Percentiles rank a stretch among this genome's conserved stretches.
Evolutionary conservation across 2,888 invertebrate genomes (phyloP).

Genomic region (Philaethria dido): DNA sequence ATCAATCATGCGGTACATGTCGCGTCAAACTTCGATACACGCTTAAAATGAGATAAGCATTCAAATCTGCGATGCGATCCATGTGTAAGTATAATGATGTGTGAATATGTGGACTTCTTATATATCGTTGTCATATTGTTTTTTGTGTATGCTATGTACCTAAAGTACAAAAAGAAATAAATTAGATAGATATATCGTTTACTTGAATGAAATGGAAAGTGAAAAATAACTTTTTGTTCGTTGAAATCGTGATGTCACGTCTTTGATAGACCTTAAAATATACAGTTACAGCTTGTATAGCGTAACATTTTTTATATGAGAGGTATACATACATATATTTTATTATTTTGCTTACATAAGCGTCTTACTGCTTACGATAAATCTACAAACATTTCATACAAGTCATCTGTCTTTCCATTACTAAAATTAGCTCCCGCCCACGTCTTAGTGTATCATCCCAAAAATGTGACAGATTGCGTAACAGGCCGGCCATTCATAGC

Average conservation of each 20-base stretch:
- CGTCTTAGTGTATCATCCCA: constrained; percentile 55
- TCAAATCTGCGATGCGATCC: constrained; percentile 23
- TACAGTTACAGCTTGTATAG: too few relatives aligned
- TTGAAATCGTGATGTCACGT: too few relatives aligned
- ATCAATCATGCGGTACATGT: constrained; percentile 68
- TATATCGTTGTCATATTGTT: background rate
- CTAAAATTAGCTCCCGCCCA: constrained; percentile 52
- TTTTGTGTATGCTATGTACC: too few relatives aligned
- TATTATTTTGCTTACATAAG: background rate
- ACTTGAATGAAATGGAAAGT: too few relatives aligned
- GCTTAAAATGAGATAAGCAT: constrained; percentile 24
- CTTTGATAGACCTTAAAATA: too few relatives aligned
- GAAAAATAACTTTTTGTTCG: too few relatives aligned
- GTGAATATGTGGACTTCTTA: background rate
- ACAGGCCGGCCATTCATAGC: constrained; percentile 69
- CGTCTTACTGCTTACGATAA: background rate
- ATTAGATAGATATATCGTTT: too few relatives aligned
- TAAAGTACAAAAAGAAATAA: too few relatives aligned
- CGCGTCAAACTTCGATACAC: constrained; percentile 38
- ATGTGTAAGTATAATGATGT: constrained; percentile 9
- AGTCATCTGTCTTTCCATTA: constrained; percentile 52
- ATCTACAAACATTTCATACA: constrained; percentile 2
- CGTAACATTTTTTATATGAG: background rate
- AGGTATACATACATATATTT: background rate
- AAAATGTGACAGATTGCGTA: constrained; percentile 81